Base-by-base conservation (phyloP, 2,888 invertebrate genomes). In the Atherix ibis region DNA sequence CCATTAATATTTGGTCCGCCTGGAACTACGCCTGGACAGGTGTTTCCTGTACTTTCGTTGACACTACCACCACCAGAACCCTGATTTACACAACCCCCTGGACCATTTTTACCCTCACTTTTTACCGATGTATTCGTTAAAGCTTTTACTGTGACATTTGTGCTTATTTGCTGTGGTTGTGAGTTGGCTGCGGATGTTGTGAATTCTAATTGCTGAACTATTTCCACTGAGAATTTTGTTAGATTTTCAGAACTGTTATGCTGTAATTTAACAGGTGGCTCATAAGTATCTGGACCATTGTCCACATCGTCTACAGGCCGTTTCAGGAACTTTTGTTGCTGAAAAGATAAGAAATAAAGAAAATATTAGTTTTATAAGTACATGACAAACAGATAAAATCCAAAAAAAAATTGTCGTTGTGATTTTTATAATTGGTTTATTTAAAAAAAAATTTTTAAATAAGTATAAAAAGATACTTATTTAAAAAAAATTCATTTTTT, bases 121-220 rank as follows among this genome's bases (percentile, higher is more conserved):
- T 61, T 61, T 26, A 61, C 60, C 34, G 61, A 61, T 31, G 77
- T 71, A 54, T 77, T 78, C 43, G 76, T 75, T 46, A 78, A 60
- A 24, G 79, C 74, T 53, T 88, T 89, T 43, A 89, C 88, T 34
- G 88, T 89, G 37, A 89, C 87, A 66, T 88, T 88, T 44, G 89
- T 88, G 51, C 79, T 83, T 46, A 88, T 88, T 62, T 87, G 85
- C 53, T 87, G 85, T 34, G 85, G 80, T 53, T 84, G 84, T 5
- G 82, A 80, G 53, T 81, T 85, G 30, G 83, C 83, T 34, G 82
- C 80, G 30, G 81, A 83, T 27, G 84, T 84, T 42, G 85, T 85
- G 56, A 88, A 88, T 58, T 89, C 85, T 35, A 85, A 64, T 57
- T 85, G 88, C 57, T 89, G 89, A 15, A 89, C 88, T 48, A 89